Percentiles rank a stretch among this genome's conserved stretches.
phyloP scores from a whole-genome alignment of 2,113 vertebrate species.

The Rhipidura dahli region DNA sequence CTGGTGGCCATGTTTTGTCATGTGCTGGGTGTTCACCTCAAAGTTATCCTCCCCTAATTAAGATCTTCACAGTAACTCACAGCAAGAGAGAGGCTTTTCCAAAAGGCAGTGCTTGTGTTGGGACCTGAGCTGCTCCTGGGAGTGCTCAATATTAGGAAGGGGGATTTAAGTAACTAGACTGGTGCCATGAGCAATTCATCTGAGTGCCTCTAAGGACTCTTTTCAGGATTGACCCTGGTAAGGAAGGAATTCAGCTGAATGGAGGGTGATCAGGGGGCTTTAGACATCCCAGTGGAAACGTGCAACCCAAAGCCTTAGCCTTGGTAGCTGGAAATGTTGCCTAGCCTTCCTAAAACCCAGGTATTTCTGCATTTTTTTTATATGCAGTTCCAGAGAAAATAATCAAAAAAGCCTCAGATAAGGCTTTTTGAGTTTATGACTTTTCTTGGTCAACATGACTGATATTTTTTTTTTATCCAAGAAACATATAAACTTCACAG shows the following conservation, averaged over 20 bases:
- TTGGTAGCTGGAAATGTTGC: not conserved
- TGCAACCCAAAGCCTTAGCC: not conserved
- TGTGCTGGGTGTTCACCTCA: not conserved
- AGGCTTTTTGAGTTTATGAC: not conserved
- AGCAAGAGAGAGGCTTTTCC: not conserved
- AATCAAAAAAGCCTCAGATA: not conserved
- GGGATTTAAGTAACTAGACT: not conserved
- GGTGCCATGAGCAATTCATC: not conserved
- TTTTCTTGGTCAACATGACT: conserved; percentile 1
- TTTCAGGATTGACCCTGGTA: not conserved
- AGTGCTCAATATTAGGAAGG: not conserved
- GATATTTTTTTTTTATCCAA: not conserved
- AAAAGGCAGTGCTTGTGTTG: fast-evolving
- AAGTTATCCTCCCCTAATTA: not conserved
- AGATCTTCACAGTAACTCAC: not conserved
- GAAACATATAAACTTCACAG: conserved; percentile 16
- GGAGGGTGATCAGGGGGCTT: not conserved
- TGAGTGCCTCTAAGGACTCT: not conserved
- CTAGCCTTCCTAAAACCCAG: not conserved
- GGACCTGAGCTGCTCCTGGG: not conserved
- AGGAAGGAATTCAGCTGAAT: not conserved
- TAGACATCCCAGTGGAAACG: not conserved
- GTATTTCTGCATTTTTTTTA: not conserved
- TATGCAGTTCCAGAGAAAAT: not conserved
- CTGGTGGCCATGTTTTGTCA: not conserved